phyloP scores from a whole-genome alignment of 2,888 invertebrate genomes.

The Rhagonycha lutea region DNA sequence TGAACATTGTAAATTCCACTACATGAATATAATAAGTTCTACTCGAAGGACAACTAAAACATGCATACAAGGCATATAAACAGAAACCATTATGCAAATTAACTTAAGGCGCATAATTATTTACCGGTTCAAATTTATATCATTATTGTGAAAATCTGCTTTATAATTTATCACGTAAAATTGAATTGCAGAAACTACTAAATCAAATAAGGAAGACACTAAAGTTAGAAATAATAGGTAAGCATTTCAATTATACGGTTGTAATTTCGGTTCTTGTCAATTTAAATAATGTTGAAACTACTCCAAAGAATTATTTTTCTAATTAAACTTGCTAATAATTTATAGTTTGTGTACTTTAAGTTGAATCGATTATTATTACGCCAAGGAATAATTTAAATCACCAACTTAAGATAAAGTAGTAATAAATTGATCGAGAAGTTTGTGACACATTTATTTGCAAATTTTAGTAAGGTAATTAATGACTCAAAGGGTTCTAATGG shows the following conservation, averaged over 20 bases:
- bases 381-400: neutral
- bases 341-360: neutral
- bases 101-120: conserved; percentile 15
- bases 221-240: neutral
- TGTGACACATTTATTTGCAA: neutral
- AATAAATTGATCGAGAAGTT: neutral
- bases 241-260: neutral
- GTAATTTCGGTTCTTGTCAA: neutral
- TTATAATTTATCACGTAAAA: neutral
- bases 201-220: neutral
- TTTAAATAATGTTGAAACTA: neutral
- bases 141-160: neutral
- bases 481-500: neutral
- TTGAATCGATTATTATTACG: neutral
- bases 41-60: conserved; percentile 15
- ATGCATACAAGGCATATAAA: conserved; percentile 15
- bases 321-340: neutral
- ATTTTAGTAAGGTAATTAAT: neutral
- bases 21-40: conserved; percentile 10
- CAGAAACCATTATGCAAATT: conserved; percentile 25
- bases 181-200: neutral
- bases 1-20: conserved; percentile 8
- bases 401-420: neutral
- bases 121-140: conserved; percentile 16
- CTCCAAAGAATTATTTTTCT: neutral